Base-by-base conservation (phyloP, 2,113 vertebrate genomes). In the Redunca redunca region DNA sequence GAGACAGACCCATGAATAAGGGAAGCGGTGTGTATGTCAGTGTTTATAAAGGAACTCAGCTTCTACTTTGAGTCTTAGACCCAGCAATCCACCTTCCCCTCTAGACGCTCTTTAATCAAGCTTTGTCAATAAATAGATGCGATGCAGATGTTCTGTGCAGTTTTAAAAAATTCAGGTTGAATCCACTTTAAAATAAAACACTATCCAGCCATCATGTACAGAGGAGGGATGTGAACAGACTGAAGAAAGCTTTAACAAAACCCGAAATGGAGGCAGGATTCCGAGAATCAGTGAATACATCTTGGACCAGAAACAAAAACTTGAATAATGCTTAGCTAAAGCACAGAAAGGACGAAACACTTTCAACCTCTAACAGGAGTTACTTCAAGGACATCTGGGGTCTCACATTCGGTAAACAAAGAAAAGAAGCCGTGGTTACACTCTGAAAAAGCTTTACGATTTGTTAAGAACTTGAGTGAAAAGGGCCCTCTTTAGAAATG, bases 181-280 rank as follows among this genome's bases (percentile, higher is more conserved):
- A 89, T n/a, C 78, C 78, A 88, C 58, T 78, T 93, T 67, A 50
- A 93, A 84, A 88, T 77, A 64, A 94, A 82, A 57, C 81, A n/a
- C n/a, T 16, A 5, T 48, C 58, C 74, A 53, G 77, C 30, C 53
- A 80, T 84, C 93, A 55, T 30, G n/a, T 5, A 50, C 13, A 48
- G 90, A 53, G 40, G 60, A 78, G 43, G 36, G 62, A 86, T 46
- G 46, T 19, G 50, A 43, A 48, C 0, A n/a, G 90, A 57, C 52
- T 9, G 86, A 43, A 28, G 16, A 7, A 33, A 5, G 21, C 36
- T 5, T n/a, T 17, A 3, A 28, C 48, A 33, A 71, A 93, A 15
- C n/a, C 93, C 2, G 10, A 14, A 53, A 2, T 4, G 78, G 78
- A 82, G 55, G 71, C 83, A 25, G 33, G 15, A 14, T 60, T 17